Conservation (phyloP, 2,797 vertebrate species). For the Sebastes nivosus region DNA sequence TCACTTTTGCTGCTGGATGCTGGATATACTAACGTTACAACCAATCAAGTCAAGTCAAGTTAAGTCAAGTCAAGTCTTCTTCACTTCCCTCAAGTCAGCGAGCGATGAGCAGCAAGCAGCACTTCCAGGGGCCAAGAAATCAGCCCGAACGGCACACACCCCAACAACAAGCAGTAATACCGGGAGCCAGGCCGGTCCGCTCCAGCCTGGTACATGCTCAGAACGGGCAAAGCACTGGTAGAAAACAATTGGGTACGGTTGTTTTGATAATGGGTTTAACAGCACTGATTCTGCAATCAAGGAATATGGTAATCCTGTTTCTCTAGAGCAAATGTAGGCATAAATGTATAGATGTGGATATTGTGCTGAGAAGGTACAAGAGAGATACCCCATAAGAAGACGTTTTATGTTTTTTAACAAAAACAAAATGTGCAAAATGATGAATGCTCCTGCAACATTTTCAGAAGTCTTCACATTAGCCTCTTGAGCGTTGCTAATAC, state of each 20-base stretch:
- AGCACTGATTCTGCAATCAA: neutral
- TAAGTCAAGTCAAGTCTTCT: too few relatives aligned
- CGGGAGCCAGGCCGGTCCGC: too few relatives aligned
- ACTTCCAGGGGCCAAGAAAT: too few relatives aligned
- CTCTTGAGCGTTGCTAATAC: slow-evolving; percentile 4
- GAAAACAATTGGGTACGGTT: neutral
- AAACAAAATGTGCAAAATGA: neutral
- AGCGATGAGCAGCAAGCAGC: too few relatives aligned
- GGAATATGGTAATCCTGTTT: neutral
- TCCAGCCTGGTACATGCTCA: too few relatives aligned
- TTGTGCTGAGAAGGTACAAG: neutral
- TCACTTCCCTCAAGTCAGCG: too few relatives aligned
- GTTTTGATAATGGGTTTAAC: neutral
- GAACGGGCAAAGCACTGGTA: too few relatives aligned
- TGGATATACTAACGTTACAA: too few relatives aligned
- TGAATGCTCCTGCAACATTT: neutral
- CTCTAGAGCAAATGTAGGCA: neutral
- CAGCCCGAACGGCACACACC: too few relatives aligned
- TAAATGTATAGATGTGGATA: neutral
- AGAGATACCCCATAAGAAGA: neutral
- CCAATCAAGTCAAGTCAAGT: too few relatives aligned
- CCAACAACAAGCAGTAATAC: too few relatives aligned
- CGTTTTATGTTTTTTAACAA: neutral
- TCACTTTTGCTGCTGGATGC: too few relatives aligned
- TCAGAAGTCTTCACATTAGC: neutral